Base-by-base conservation (phyloP, 2,888 invertebrate species). In the Meliscaeva auricollis region DNA sequence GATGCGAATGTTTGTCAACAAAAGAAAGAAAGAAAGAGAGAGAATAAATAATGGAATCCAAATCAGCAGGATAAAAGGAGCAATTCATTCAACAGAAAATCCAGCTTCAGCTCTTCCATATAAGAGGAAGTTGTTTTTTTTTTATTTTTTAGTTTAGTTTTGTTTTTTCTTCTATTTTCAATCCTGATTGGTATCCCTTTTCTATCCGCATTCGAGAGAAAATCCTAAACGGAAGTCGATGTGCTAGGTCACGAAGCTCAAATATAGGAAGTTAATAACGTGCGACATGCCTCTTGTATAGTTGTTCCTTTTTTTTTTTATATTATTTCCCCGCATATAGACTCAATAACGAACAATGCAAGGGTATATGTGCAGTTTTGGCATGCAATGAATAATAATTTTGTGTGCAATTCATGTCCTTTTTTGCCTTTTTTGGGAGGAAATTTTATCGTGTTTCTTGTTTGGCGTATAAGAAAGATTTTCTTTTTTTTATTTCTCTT, bases 221-320 rank as follows among this genome's bases (percentile, higher is more conserved):
- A 80, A 54, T 84, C 72, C 70, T 68, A 77, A 81, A 69, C 75
- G 85, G 81, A 85, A 81, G 81, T 62, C 85, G 62, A 81, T 81
- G 85, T 85, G 85, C 81, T 81, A 77, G 85, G 85, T 85, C 85
- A 85, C 85, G 85, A 80, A 85, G 62, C 85, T 81, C 81, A 85
- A 85, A 85, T 85, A 81, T 77, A 81, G 85, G 81, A 85, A 85
- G 85, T 85, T 85, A 81, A 77, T 85, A 85, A 85, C 73, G 72
- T 81, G 76, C 79, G 66, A 80, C 81, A 73, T 81, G 72, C 70
- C 64, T 54, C 66, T 9, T 66, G 73, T 46, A 72, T 35, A 46
- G 9, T 48, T 56, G 68, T 60, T n/a, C n/a, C n/a, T n/a, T n/a
- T 48, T 52, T 62, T 62, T 69, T 32, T 22, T 48, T 32, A 54